Conservation (phyloP, 2,797 vertebrate species). For the Sebastes nivosus region DNA sequence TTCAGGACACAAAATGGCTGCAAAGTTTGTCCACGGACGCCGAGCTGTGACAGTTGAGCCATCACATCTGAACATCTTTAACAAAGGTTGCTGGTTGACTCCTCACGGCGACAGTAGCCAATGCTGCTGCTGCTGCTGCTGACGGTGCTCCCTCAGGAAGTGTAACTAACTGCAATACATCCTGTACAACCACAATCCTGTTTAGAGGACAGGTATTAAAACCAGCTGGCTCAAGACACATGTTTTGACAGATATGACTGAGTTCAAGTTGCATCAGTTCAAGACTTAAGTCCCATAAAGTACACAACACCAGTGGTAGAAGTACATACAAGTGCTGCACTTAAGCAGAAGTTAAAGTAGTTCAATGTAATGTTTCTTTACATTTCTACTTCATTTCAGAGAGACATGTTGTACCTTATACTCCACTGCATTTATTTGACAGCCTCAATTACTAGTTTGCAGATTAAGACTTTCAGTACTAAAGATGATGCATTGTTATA, state of each 20-base stretch:
- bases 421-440: background rate
- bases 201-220: slow-evolving; percentile 13
- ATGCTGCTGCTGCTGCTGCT: slow-evolving; percentile 25
- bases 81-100: slow-evolving; percentile 27
- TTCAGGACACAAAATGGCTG: slow-evolving; percentile 45
- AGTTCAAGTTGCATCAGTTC: background rate
- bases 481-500: background rate
- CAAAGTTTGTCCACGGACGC: slow-evolving; percentile 31
- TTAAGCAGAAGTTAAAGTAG: background rate
- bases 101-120: slow-evolving; percentile 20
- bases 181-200: slow-evolving; percentile 18
- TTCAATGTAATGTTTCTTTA: background rate
- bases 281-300: background rate
- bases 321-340: background rate
- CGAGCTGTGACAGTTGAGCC: slow-evolving; percentile 39
- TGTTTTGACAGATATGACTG: slow-evolving; percentile 18
- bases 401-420: background rate
- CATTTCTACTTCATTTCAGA: background rate
- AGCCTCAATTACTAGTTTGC: background rate
- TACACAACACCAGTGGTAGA: background rate
- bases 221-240: slow-evolving; percentile 10
- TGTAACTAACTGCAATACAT: slow-evolving; percentile 29
- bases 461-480: background rate
- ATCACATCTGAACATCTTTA: slow-evolving; percentile 64
- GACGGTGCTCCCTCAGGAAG: slow-evolving; percentile 34